phyloP scores from a whole-genome alignment of 2,797 vertebrate species.

The Ctenosaura bakeri region DNA sequence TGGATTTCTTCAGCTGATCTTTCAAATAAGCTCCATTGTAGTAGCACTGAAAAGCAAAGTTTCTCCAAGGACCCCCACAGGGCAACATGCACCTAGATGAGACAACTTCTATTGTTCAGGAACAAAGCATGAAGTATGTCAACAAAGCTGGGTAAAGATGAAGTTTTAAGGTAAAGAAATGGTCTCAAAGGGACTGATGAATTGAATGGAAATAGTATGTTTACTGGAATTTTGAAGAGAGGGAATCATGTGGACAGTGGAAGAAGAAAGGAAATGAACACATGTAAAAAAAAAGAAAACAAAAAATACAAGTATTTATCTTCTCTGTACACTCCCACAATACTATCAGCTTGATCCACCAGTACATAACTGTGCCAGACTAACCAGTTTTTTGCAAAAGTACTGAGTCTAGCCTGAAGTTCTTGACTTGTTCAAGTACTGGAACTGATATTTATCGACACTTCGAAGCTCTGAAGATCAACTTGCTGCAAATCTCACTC shows the following conservation, averaged over 20 bases:
- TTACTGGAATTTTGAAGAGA: neutral
- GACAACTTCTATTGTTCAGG: constrained; percentile 55
- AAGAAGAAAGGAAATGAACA: neutral
- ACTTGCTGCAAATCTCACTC: constrained; percentile 24
- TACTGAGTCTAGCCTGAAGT: constrained; percentile 24
- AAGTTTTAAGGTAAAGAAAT: constrained; percentile 42
- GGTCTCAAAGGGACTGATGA: constrained; percentile 27
- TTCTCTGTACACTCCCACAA: constrained; percentile 21
- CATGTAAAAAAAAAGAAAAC: neutral
- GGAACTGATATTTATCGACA: constrained; percentile 1
- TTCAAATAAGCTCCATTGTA: constrained; percentile 56
- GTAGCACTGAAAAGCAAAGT: constrained; percentile 45
- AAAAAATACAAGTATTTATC: constrained; percentile 22
- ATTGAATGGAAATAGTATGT: neutral
- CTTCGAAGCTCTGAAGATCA: constrained; percentile 11
- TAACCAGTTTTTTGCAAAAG: constrained; percentile 19
- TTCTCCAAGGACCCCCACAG: constrained; percentile 54
- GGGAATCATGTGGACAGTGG: neutral
- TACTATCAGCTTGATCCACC: neutral
- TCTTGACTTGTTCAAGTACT: constrained; percentile 11
- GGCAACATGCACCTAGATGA: constrained; percentile 46
- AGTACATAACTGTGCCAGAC: constrained; percentile 23
- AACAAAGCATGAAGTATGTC: constrained; percentile 64
- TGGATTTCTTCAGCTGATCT: constrained; percentile 50
- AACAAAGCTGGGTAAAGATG: constrained; percentile 58